Conservation (phyloP, 2,797 vertebrate genomes). For the Sitta carolinensis region DNA sequence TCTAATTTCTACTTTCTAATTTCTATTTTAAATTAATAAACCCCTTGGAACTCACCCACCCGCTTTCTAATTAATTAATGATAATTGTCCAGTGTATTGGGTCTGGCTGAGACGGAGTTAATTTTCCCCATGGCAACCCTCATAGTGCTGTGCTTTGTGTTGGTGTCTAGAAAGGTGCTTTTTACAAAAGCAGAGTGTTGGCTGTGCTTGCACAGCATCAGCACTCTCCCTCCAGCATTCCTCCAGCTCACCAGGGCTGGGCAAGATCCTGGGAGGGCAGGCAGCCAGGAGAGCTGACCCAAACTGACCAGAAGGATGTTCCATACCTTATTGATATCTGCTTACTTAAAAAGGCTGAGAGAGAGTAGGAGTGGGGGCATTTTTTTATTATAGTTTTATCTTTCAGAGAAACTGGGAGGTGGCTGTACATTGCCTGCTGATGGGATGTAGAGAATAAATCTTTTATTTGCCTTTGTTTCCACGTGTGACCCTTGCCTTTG, state of each 20-base stretch:
- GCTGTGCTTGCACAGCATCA: neutral
- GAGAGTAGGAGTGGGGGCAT: neutral
- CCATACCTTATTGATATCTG: neutral
- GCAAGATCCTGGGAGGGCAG: neutral
- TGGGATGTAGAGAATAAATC: neutral
- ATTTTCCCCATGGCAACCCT: neutral
- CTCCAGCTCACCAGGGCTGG: neutral
- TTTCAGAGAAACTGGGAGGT: neutral
- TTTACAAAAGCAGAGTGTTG: neutral
- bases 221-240: neutral
- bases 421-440: neutral
- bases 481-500: accelerated
- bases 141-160: neutral
- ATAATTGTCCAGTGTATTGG: neutral
- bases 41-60: neutral
- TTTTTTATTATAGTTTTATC: neutral
- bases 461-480: neutral
- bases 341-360: neutral
- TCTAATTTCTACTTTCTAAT: constrained; percentile 5
- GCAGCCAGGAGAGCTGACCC: neutral
- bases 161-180: neutral
- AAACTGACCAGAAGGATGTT: neutral
- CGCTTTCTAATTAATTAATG: neutral
- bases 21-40: constrained; percentile 24
- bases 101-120: neutral